Evolutionary conservation across 2,797 vertebrate species (phyloP).

Genomic region (Paramormyrops hopkinsi): DNA sequence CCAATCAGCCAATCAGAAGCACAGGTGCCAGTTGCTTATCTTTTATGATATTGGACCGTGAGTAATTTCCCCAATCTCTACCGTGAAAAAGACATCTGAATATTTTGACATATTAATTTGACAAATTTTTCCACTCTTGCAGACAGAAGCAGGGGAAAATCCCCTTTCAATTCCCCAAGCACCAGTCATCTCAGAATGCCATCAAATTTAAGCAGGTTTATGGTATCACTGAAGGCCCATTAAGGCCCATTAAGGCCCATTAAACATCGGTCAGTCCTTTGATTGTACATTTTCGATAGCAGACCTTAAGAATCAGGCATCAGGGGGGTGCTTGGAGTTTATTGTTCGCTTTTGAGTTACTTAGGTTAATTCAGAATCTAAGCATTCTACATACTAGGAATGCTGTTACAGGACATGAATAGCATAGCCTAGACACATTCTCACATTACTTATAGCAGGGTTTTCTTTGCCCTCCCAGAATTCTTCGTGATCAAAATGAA

Average conservation of each 20-base stretch:
- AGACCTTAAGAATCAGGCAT: not conserved
- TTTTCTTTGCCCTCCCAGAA: not conserved
- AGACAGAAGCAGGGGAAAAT: not conserved
- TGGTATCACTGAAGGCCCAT: constrained; percentile 9
- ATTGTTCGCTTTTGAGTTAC: not conserved
- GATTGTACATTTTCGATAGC: not conserved
- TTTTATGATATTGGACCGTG: not conserved
- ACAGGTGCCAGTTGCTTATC: constrained; percentile 21
- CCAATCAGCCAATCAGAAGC: constrained; percentile 21
- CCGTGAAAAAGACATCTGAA: not conserved
- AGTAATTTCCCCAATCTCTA: not conserved
- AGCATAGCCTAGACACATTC: constrained; percentile 13
- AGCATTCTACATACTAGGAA: not conserved
- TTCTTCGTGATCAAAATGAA: not conserved
- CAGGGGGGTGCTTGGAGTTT: not conserved
- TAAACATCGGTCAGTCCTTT: not conserved
- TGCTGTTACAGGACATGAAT: not conserved
- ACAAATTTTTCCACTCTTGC: not conserved
- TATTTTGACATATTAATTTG: constrained; percentile 5
- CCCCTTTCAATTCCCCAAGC: not conserved
- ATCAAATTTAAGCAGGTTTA: constrained; percentile 22
- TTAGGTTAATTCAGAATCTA: not conserved
- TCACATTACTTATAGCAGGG: constrained; percentile 6
- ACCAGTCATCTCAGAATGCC: not conserved
- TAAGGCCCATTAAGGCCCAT: constrained; percentile 13